Conservation (phyloP, 1,140 invertebrate genomes). For the Drosophila albomicans region DNA sequence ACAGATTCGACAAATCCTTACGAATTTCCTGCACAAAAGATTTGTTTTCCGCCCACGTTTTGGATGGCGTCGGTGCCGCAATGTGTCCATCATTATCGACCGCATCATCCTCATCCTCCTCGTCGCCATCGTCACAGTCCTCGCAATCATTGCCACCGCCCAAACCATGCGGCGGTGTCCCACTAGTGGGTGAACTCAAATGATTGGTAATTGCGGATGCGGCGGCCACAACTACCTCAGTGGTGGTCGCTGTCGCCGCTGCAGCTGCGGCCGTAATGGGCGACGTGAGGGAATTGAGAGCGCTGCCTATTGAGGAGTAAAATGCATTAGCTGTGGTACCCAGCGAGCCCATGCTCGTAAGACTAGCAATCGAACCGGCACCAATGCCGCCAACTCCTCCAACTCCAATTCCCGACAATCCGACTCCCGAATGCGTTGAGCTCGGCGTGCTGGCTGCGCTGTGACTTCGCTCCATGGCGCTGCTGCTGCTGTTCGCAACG, state of each 20-base stretch:
- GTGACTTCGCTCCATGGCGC: slow-evolving; percentile 62
- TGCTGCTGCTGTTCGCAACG: slow-evolving; percentile 57
- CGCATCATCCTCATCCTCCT: slow-evolving; percentile 78
- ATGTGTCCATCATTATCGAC: slow-evolving; percentile 74
- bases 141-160: slow-evolving; percentile 53
- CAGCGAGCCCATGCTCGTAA: slow-evolving; percentile 74
- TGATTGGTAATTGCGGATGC: slow-evolving; percentile 82
- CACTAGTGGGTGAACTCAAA: slow-evolving; percentile 79
- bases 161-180: slow-evolving; percentile 70
- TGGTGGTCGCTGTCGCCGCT: slow-evolving; percentile 76
- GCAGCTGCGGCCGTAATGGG: slow-evolving; percentile 77
- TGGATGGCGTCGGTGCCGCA: slow-evolving; percentile 81
- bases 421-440: slow-evolving; percentile 57
- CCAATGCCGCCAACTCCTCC: slow-evolving; percentile 37
- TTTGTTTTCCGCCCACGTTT: slow-evolving; percentile 92
- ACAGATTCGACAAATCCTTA: slow-evolving; percentile 90
- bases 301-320: slow-evolving; percentile 80
- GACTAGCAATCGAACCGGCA: slow-evolving; percentile 69
- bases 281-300: slow-evolving; percentile 79
- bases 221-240: slow-evolving; percentile 74
- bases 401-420: slow-evolving; percentile 33
- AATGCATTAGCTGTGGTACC: slow-evolving; percentile 82
- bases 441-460: slow-evolving; percentile 75
- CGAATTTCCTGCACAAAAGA: slow-evolving; percentile 93
- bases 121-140: slow-evolving; percentile 74